Evolutionary conservation across 2,888 invertebrate species (phyloP).

Genomic region (Crematogaster levior): DNA sequence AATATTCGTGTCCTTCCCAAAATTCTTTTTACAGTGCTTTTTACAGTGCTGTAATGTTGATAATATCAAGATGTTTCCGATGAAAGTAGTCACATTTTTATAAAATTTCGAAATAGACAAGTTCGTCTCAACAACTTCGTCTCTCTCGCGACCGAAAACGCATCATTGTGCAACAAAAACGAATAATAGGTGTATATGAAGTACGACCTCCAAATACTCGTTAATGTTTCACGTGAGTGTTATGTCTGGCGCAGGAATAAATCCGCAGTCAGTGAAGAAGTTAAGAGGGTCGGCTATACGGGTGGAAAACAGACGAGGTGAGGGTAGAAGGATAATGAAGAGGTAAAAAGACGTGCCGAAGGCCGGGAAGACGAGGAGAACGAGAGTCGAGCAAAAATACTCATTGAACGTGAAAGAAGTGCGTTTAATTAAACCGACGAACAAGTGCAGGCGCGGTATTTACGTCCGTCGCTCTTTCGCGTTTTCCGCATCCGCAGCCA

Average conservation of each 20-base stretch:
- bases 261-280: slow-evolving; percentile 60
- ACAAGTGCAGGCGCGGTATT: slow-evolving; percentile 67
- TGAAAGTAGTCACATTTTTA: background rate
- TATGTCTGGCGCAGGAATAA: slow-evolving; percentile 60
- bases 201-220: slow-evolving; percentile 58
- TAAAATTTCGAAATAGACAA: background rate
- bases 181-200: slow-evolving; percentile 27
- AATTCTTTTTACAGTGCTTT: too few species aligned
- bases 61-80: too few species aligned
- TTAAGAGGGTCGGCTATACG: slow-evolving; percentile 47
- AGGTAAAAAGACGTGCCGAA: slow-evolving; percentile 52
- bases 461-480: slow-evolving; percentile 60
- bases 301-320: slow-evolving; percentile 51
- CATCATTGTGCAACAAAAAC: background rate
- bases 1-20: slow-evolving; percentile 15
- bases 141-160: background rate
- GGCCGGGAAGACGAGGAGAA: slow-evolving; percentile 26
- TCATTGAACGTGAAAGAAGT: slow-evolving; percentile 75
- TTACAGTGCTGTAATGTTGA: background rate
- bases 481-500: slow-evolving; percentile 65
- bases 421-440: slow-evolving; percentile 75
- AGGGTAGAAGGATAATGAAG: slow-evolving; percentile 67
- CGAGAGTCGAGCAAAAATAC: slow-evolving; percentile 65
- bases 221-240: slow-evolving; percentile 68
- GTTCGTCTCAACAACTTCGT: too few species aligned